These are phyloP conservation scores for Leptonema lineaticorne DNA, from an alignment of 1,140 invertebrate species.

Conservation along the genomic window DNA sequence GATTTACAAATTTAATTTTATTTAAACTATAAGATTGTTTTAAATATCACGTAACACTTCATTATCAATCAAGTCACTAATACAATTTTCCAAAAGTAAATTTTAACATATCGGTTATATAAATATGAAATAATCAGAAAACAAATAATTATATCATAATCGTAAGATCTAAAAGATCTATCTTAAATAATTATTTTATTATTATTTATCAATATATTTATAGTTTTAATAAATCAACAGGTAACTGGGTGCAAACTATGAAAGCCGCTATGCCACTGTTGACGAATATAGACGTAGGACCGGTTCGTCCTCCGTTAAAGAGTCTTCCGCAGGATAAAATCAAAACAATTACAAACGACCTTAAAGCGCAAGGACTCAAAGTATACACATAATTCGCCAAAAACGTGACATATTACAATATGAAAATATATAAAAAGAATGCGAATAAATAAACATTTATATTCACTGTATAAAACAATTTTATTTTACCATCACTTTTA, in stretches of 20 bases:
- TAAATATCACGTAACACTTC: no score
- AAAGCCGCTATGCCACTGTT: slow-evolving; percentile 64
- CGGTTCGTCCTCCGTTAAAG: slow-evolving; percentile 57
- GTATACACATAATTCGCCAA: neutral
- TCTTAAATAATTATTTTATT: no score
- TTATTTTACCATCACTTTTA: neutral
- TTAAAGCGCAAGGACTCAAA: neutral
- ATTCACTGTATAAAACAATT: neutral
- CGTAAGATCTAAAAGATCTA: no score
- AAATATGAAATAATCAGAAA: no score
- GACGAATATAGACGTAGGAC: slow-evolving; percentile 61
- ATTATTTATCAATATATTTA: no score
- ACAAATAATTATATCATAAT: no score
- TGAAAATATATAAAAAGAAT: neutral
- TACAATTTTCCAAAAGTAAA: no score
- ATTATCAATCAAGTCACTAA: no score
- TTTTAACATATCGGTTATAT: no score
- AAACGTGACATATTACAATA: neutral
- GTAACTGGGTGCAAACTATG: slow-evolving; percentile 67
- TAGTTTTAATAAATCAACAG: no score
- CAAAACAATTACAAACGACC: slow-evolving; percentile 17
- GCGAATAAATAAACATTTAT: neutral
- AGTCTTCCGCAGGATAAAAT: slow-evolving; percentile 46
- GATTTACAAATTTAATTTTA: no score
- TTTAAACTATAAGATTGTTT: no score